Evolutionary conservation across 92 coral and sea anemone genomes (phyloP).

Genomic region (Chrysogorgia sp.): DNA sequence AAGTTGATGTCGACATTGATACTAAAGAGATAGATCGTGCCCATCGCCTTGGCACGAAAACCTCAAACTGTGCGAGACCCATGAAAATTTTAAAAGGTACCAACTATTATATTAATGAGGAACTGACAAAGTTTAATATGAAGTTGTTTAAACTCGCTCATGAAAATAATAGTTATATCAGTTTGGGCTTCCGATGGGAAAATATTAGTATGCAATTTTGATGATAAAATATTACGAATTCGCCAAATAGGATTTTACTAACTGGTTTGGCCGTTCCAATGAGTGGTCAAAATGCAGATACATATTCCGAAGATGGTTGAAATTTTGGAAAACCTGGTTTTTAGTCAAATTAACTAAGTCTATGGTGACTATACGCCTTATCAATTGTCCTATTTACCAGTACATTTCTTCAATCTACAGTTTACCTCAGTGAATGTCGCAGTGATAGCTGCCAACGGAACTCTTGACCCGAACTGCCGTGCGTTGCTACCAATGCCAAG

Average conservation of each 20-base stretch:
- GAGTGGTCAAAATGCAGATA: too few relatives aligned
- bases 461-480: too few relatives aligned
- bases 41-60: background rate
- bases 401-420: background rate
- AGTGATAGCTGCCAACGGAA: too few relatives aligned
- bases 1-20: background rate
- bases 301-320: too few relatives aligned
- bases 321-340: too few relatives aligned
- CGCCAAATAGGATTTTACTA: too few relatives aligned
- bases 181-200: too few relatives aligned
- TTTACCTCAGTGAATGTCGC: background rate
- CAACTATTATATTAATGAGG: constrained; percentile 9
- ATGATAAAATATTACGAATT: too few relatives aligned
- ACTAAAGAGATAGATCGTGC: background rate
- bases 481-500: too few relatives aligned
- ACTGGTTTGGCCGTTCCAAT: background rate
- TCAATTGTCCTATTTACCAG: background rate
- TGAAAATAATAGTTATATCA: background rate
- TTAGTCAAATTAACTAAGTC: too few relatives aligned
- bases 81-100: background rate
- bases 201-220: too few relatives aligned
- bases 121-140: constrained; percentile 5
- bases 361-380: background rate
- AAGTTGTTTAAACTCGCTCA: constrained; percentile 3
- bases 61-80: background rate